These are phyloP conservation scores for Benthosema pterotum DNA, from an alignment of 2,797 vertebrate species.

Conservation along the genomic window DNA sequence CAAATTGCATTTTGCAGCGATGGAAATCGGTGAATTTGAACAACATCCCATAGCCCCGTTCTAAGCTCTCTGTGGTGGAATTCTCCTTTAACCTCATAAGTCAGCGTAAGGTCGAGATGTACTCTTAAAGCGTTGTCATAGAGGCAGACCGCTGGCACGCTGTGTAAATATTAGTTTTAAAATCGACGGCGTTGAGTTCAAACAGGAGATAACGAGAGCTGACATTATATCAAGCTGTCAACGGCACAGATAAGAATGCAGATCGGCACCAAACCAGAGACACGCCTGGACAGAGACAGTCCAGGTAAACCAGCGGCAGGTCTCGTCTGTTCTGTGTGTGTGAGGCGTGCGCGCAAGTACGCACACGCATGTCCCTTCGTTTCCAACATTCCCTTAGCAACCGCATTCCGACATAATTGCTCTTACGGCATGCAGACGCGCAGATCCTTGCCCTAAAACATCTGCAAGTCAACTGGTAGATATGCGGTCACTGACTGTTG, in stretches of 20 bases:
- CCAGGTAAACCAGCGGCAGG: slow-evolving; percentile 12
- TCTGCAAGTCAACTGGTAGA: slow-evolving; percentile 45
- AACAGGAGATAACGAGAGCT: not conserved
- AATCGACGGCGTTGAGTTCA: too few species aligned
- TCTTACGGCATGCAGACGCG: slow-evolving; percentile 13
- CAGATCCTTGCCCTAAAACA: slow-evolving; percentile 35
- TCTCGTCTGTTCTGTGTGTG: slow-evolving; percentile 3
- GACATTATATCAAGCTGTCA: not conserved
- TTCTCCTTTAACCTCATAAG: too few species aligned
- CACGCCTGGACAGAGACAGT: not conserved
- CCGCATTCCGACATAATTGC: slow-evolving; percentile 55
- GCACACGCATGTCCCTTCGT: slow-evolving; percentile 1
- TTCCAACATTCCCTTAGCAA: slow-evolving; percentile 25
- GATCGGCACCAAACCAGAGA: not conserved
- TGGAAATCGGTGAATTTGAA: too few species aligned
- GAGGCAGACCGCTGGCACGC: too few species aligned
- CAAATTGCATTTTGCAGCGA: too few species aligned
- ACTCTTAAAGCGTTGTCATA: too few species aligned
- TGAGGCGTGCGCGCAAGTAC: slow-evolving; percentile 1
- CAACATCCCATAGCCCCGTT: too few species aligned
- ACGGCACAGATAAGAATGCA: not conserved
- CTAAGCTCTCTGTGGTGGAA: too few species aligned
- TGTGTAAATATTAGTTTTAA: too few species aligned
- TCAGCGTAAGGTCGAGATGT: too few species aligned
- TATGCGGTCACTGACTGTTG: slow-evolving; percentile 12